Conservation (phyloP, 1,140 invertebrate species). For the Rhopalosiphum maidis region DNA sequence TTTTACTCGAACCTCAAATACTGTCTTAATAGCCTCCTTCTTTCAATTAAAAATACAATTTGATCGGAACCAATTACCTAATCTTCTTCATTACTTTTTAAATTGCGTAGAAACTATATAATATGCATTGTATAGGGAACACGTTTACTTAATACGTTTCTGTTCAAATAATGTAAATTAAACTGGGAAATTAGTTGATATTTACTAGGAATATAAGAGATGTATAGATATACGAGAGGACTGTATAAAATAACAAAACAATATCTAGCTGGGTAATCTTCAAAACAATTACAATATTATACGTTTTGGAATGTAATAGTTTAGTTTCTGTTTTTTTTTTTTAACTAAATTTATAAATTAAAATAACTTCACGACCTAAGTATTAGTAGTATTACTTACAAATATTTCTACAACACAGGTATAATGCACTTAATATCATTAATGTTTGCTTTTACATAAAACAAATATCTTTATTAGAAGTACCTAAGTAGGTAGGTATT, state of each 20-base stretch:
- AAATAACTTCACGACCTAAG: not conserved
- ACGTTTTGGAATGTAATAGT: not conserved
- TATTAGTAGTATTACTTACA: not conserved
- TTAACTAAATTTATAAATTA: not conserved
- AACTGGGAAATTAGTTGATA: not conserved
- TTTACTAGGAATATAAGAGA: not conserved
- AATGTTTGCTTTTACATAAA: not conserved
- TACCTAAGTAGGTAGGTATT: not conserved
- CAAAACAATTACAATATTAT: not conserved
- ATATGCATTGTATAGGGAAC: not conserved
- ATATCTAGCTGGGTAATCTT: not conserved
- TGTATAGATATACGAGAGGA: not conserved
- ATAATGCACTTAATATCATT: not conserved
- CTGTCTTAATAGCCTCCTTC: not conserved
- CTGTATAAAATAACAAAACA: not conserved
- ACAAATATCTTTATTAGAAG: not conserved
- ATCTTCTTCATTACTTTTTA: not conserved
- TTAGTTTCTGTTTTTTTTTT: not conserved
- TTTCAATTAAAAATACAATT: conserved; percentile 14
- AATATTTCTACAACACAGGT: not conserved
- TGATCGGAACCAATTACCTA: not conserved
- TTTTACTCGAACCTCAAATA: not conserved
- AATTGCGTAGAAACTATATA: not conserved
- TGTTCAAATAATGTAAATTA: conserved; percentile 28
- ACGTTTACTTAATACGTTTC: not conserved